Evolutionary conservation across 2,888 invertebrate species (phyloP), one percentile per base, ranked within the genome.

Genomic region (Eupithecia vulgata): DNA sequence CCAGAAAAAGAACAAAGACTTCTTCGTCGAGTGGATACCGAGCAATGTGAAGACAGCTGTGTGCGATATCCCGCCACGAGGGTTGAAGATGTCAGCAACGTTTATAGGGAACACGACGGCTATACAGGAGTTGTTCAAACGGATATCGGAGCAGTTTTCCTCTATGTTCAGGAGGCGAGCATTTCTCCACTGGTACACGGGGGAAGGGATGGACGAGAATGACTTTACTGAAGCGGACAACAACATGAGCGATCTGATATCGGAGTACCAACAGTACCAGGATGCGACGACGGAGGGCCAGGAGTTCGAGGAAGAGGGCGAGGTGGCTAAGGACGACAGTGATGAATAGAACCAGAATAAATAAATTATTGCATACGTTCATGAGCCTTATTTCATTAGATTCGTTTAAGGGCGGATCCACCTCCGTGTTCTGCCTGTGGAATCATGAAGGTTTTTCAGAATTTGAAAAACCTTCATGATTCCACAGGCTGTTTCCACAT

Each of bases 111-210:
- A 97, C 88, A 96, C 97, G 21, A 97, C 97, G 13, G 97, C 97
- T 77, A 97, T 97, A 81, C 98, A 98, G 85, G 98, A 98, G 87
- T 88, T 98, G 74, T 98, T 98, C 91, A 97, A 97, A 87, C 95
- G 98, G 84, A 97, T 98, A 79, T 96, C 97, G 21, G 97, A 97
- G 86, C 98, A 98, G 88, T 98, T 97, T 85, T 95, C 97, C 12
- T 97, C 97, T 81, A 98, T 99, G 98, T 99, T 98, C 95, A 95
- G 98, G 79, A 96, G 98, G 82, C 98, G 98, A 92, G 99, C 99
- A 85, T 99, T 98, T 95, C 95, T 99, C 82, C 98, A 99, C 95
- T 99, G 99, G 98, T 99, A 98, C 93, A 98, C 98, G 64, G 98
- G 98, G 37, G 98, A 99, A 88, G 99, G 99, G 71, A 99, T 99